These are phyloP conservation scores for Eupithecia insigniata DNA, from an alignment of 2,888 invertebrate species.

Conservation along the genomic window DNA sequence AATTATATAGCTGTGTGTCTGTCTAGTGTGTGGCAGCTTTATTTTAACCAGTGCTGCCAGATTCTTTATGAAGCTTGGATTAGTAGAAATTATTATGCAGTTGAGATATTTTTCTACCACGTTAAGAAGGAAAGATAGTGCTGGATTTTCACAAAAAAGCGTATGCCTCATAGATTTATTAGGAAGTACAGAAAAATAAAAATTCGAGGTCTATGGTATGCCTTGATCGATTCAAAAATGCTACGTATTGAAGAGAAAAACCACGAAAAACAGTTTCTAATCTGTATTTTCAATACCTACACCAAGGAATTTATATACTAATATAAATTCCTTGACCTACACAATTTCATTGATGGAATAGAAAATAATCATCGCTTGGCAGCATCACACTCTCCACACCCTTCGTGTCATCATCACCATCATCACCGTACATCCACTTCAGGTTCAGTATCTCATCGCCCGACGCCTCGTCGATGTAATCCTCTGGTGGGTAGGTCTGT, in stretches of 20 bases:
- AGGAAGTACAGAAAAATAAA: no score
- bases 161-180: no score
- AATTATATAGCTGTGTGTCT: no score
- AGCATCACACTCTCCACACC: neutral
- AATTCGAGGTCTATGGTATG: no score
- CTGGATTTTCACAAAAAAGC: neutral
- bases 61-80: no score
- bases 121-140: neutral
- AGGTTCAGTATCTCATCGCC: slow-evolving; percentile 38
- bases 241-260: neutral
- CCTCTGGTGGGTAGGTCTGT: neutral
- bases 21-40: neutral
- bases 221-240: no score
- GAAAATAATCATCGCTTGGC: slow-evolving; percentile 8
- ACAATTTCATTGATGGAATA: neutral
- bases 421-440: slow-evolving; percentile 22
- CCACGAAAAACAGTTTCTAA: neutral
- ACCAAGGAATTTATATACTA: no score
- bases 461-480: slow-evolving; percentile 19
- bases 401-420: slow-evolving; percentile 14
- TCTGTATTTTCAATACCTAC: neutral
- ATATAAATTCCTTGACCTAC: no score
- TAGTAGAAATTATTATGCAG: neutral
- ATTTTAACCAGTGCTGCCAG: neutral
- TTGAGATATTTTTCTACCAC: neutral